Conservation (phyloP, 1,140 invertebrate genomes). For the Aphidius gifuensis region DNA sequence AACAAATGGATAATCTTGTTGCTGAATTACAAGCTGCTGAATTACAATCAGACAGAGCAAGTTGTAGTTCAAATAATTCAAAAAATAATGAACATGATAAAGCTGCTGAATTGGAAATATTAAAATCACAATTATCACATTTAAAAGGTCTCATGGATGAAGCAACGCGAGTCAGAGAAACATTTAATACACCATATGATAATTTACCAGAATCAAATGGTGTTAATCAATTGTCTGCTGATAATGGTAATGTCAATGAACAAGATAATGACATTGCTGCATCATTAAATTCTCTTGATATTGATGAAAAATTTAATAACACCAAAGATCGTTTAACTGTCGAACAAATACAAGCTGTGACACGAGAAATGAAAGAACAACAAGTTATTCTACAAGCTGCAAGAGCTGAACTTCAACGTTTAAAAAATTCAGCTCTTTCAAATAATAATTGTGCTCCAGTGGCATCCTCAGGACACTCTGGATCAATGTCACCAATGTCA, state of each 20-base stretch:
- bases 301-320: slow-evolving; percentile 35
- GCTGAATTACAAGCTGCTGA: slow-evolving; percentile 47
- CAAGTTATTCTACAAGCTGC: slow-evolving; percentile 40
- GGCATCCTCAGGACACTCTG: slow-evolving; percentile 19
- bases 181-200: slow-evolving; percentile 32
- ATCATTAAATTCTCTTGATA: slow-evolving; percentile 32
- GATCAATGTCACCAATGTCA: slow-evolving; percentile 34
- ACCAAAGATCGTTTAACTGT: slow-evolving; percentile 30
- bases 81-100: slow-evolving; percentile 40
- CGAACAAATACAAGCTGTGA: slow-evolving; percentile 45
- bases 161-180: slow-evolving; percentile 35
- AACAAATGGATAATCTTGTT: slow-evolving; percentile 50
- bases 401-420: slow-evolving; percentile 42
- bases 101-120: slow-evolving; percentile 43
- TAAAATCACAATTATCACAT: slow-evolving; percentile 48
- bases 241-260: slow-evolving; percentile 28
- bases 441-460: too few relatives aligned
- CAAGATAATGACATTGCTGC: slow-evolving; percentile 27
- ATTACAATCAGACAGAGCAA: slow-evolving; percentile 26
- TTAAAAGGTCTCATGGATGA: slow-evolving; percentile 48
- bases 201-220: slow-evolving; percentile 31
- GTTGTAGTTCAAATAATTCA: slow-evolving; percentile 39
- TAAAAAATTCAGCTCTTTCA: slow-evolving; percentile 35
- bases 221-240: slow-evolving; percentile 15
- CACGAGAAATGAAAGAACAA: slow-evolving; percentile 47